A percentile compares a stretch with the other conserved stretches of the same genome.
phyloP scores from a whole-genome alignment of 35 echinoderm and acorn worm genomes.

The Acanthaster planci region DNA sequence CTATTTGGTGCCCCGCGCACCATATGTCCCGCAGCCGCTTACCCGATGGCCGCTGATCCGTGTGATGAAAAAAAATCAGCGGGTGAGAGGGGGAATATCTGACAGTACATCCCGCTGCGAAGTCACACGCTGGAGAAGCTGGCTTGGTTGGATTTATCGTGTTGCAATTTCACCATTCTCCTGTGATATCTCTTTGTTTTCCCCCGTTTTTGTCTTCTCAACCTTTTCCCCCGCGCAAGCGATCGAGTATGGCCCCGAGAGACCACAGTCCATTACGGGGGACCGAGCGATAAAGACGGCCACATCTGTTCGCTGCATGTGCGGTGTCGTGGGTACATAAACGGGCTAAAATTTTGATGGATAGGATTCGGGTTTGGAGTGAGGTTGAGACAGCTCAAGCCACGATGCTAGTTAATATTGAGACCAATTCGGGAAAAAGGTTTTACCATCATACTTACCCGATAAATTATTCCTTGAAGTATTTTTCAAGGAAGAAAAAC shows the following conservation, averaged over 20 bases:
- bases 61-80: neutral
- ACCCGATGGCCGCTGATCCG: neutral
- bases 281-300: neutral
- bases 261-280: neutral
- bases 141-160: neutral
- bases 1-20: neutral
- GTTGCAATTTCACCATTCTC: neutral
- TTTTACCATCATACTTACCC: too few relatives aligned
- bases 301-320: constrained; percentile 8
- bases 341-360: neutral
- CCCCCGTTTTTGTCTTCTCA: neutral
- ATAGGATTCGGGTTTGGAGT: neutral
- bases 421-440: too few relatives aligned
- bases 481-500: too few relatives aligned
- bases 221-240: neutral
- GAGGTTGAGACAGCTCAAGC: too few relatives aligned
- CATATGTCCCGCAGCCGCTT: constrained; percentile 11
- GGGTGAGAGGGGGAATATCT: neutral
- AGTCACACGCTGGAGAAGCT: neutral
- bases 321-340: constrained; percentile 14
- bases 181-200: neutral
- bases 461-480: too few relatives aligned
- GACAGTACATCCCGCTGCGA: neutral
- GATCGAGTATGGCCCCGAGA: constrained; percentile 1
- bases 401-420: too few relatives aligned